Percentiles rank a stretch among this genome's conserved stretches.
phyloP scores from a whole-genome alignment of 2,888 invertebrate species.

The Catocala nupta region DNA sequence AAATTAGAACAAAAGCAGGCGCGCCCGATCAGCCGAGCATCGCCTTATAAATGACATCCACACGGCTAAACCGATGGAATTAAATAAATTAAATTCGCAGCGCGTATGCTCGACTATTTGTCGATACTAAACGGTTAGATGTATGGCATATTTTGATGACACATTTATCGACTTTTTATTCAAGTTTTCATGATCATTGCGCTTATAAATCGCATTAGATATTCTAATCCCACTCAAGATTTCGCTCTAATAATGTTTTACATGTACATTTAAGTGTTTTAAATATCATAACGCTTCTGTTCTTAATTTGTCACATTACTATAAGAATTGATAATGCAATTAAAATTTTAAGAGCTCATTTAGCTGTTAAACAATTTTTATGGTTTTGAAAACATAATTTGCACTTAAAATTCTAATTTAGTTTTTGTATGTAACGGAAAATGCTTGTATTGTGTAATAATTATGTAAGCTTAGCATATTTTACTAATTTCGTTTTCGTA shows the following conservation, averaged over 20 bases:
- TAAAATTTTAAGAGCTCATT: slow-evolving; percentile 30
- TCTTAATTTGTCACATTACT: slow-evolving; percentile 16
- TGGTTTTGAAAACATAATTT: slow-evolving; percentile 2
- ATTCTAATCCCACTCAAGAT: background rate
- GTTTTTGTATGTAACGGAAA: slow-evolving; percentile 5
- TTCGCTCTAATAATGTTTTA: background rate
- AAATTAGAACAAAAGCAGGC: slow-evolving; percentile 74
- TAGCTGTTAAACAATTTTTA: slow-evolving; percentile 32
- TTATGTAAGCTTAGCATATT: background rate
- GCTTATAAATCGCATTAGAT: slow-evolving; percentile 1
- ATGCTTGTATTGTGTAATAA: background rate
- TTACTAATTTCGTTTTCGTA: slow-evolving; percentile 21
- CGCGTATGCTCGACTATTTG: slow-evolving; percentile 21
- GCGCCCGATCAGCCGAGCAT: slow-evolving; percentile 52
- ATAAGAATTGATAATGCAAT: slow-evolving; percentile 28
- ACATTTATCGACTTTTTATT: slow-evolving; percentile 10
- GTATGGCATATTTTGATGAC: slow-evolving; percentile 7
- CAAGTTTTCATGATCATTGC: slow-evolving; percentile 5
- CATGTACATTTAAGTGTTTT: background rate
- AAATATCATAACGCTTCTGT: slow-evolving; percentile 25
- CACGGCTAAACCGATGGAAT: slow-evolving; percentile 36
- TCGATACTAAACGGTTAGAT: slow-evolving; percentile 25
- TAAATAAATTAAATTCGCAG: slow-evolving; percentile 42
- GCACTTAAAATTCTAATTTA: slow-evolving; percentile 34
- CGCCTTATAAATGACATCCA: slow-evolving; percentile 50